phyloP scores from a whole-genome alignment of 2,797 vertebrate species.

The Poecile montanus region DNA sequence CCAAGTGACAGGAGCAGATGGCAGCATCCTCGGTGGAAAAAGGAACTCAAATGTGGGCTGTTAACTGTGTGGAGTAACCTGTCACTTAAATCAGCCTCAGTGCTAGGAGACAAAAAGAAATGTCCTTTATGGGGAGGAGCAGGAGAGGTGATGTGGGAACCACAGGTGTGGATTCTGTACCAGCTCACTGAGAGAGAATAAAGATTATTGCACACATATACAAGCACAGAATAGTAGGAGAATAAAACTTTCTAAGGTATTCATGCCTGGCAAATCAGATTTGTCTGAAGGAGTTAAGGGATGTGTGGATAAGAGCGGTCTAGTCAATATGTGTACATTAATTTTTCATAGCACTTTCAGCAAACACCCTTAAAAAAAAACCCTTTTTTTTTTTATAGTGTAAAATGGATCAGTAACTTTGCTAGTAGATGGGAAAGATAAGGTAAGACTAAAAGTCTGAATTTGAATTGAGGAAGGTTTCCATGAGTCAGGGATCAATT shows the following conservation, averaged over 20 bases:
- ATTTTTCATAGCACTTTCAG: neutral
- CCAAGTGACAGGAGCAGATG: neutral
- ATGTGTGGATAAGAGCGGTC: neutral
- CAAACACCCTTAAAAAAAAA: neutral
- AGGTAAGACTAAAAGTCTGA: neutral
- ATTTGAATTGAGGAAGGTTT: neutral
- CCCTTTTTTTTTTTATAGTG: neutral
- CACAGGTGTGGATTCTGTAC: neutral
- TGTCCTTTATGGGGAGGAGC: rapidly evolving
- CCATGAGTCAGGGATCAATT: neutral
- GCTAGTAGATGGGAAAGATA: neutral
- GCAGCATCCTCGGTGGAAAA: neutral
- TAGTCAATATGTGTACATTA: neutral
- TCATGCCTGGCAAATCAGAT: neutral
- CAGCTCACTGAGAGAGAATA: neutral
- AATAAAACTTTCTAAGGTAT: neutral
- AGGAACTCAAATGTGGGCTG: neutral
- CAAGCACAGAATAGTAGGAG: neutral
- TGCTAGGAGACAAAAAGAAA: neutral
- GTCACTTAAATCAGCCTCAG: neutral
- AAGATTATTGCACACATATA: rapidly evolving
- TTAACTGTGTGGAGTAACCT: neutral
- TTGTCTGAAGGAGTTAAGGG: neutral
- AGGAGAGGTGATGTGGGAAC: neutral
- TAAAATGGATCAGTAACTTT: neutral